Conservation (phyloP, 2,888 invertebrate species). For the Himalopsyche tibetana region DNA sequence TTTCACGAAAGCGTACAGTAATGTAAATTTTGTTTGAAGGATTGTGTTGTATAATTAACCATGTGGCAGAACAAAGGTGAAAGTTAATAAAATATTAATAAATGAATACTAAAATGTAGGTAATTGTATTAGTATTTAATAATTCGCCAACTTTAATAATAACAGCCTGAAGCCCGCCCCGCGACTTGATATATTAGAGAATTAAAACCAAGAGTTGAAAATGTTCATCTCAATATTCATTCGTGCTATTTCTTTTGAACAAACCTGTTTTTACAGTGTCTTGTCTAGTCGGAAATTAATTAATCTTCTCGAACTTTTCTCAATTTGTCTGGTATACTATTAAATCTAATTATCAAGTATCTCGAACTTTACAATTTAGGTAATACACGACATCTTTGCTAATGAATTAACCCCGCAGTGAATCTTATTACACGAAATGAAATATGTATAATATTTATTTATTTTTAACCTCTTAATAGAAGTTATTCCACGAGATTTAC, state of each 20-base stretch:
- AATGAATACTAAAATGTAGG: background rate
- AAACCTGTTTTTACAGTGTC: slow-evolving; percentile 5
- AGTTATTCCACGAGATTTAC: too few species aligned
- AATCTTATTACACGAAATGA: background rate
- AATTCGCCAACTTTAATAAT: background rate
- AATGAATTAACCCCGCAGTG: slow-evolving; percentile 4
- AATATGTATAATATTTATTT: too few species aligned
- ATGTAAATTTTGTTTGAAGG: background rate
- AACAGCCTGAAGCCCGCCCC: background rate
- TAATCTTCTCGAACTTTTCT: slow-evolving; percentile 11
- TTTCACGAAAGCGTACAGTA: too few species aligned
- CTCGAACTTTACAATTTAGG: slow-evolving; percentile 18
- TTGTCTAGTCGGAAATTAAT: slow-evolving; percentile 24
- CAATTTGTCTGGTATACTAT: slow-evolving; percentile 26
- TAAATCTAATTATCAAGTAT: slow-evolving; percentile 30
- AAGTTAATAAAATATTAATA: background rate
- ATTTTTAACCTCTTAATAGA: too few species aligned
- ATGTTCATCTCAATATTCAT: slow-evolving; percentile 13
- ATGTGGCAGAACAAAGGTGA: background rate
- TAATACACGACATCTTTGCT: slow-evolving; percentile 20
- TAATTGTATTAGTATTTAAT: slow-evolving; percentile 13
- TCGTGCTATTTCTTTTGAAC: background rate
- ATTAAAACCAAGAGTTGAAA: background rate
- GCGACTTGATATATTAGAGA: slow-evolving; percentile 12
- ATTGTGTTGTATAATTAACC: background rate